Percentiles rank a stretch among this genome's conserved stretches.
These are phyloP conservation scores for Rhineura floridana DNA, from an alignment of 2,113 vertebrate species.

Conservation along the genomic window DNA sequence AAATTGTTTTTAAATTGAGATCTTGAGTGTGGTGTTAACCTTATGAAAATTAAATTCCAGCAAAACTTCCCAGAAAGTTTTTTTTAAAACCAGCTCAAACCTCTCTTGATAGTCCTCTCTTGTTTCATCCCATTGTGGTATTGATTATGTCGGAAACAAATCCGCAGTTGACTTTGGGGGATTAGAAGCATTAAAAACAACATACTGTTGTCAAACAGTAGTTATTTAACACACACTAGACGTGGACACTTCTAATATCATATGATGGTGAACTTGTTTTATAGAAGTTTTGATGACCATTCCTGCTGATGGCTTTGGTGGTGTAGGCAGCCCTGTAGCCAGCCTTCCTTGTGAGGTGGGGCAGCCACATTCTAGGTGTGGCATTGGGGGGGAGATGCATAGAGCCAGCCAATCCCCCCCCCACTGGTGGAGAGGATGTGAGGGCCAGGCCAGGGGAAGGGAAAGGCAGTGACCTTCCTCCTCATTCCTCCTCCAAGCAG, in stretches of 20 bases:
- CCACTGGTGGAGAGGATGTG: no score
- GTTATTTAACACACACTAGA: conserved; percentile 16
- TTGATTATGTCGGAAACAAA: conserved; percentile 31
- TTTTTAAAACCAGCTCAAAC: conserved; percentile 23
- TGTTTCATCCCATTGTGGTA: conserved; percentile 1
- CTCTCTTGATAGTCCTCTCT: conserved; percentile 32
- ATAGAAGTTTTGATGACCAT: neutral
- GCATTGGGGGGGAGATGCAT: no score
- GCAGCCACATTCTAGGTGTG: no score
- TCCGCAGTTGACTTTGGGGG: neutral
- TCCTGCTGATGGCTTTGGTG: neutral
- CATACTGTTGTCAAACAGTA: conserved; percentile 11
- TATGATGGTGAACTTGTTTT: conserved; percentile 25
- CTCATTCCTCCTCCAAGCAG: no score
- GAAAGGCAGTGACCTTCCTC: no score
- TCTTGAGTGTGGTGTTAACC: conserved; percentile 49
- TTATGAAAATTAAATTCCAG: conserved; percentile 37
- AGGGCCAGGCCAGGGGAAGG: no score
- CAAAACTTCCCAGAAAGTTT: neutral
- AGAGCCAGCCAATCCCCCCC: no score
- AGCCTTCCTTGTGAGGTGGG: no score
- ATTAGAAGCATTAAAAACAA: neutral
- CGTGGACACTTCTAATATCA: neutral
- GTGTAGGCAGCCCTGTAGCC: no score
- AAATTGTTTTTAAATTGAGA: conserved; percentile 66